These are phyloP conservation scores for Crypturellus tataupa DNA, from an alignment of 2,797 vertebrate genomes.

Conservation along the genomic window DNA sequence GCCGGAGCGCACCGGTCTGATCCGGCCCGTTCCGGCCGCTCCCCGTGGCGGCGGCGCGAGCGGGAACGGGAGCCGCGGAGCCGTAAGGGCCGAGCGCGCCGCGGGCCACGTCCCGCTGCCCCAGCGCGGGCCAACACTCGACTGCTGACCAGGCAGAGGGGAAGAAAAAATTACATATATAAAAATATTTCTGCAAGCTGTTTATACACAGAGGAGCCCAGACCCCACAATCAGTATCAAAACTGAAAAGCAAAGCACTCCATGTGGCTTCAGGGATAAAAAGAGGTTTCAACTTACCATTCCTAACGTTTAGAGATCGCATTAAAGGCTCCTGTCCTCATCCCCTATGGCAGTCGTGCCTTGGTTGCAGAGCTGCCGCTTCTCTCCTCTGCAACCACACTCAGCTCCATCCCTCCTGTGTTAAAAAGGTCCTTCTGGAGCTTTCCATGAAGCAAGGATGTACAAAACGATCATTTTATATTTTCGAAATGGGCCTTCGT, in stretches of 20 bases:
- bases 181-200: neutral
- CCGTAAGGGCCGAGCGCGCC: too few relatives aligned
- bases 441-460: neutral
- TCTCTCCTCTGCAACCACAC: fast-evolving
- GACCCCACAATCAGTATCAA: fast-evolving
- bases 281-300: fast-evolving
- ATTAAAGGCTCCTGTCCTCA: neutral
- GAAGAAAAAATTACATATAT: too few relatives aligned
- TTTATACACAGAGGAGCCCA: fast-evolving
- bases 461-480: fast-evolving
- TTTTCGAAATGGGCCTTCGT: fast-evolving
- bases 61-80: fast-evolving
- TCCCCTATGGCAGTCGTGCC: neutral
- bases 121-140: too few relatives aligned
- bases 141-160: fast-evolving
- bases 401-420: fast-evolving
- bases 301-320: fast-evolving
- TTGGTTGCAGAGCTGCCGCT: fast-evolving
- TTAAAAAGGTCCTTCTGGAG: fast-evolving
- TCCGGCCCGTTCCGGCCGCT: too few relatives aligned
- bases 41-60: fast-evolving
- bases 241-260: neutral
- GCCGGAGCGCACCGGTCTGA: too few relatives aligned
- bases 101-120: fast-evolving
- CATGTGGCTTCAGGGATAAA: too few relatives aligned